Percentiles rank a stretch among this genome's conserved stretches.
Evolutionary conservation across 2,797 vertebrate species (phyloP).

Genomic region (Fistularia tabacaria): DNA sequence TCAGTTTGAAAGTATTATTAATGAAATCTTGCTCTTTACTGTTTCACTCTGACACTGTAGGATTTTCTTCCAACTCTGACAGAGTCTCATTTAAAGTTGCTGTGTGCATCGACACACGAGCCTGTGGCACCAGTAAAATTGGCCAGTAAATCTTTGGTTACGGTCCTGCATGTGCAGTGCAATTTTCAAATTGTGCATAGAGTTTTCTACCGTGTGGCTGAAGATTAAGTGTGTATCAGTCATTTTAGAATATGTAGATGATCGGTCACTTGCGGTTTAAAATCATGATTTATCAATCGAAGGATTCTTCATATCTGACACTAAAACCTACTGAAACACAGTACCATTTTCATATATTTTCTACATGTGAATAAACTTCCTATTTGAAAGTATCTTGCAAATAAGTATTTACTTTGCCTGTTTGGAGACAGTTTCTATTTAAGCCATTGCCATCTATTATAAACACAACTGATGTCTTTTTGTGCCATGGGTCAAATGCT

Average conservation of each 20-base stretch:
- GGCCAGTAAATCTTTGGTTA: constrained; percentile 44
- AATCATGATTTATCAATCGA: too few relatives aligned
- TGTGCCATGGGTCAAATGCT: constrained; percentile 12
- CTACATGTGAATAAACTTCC: too few relatives aligned
- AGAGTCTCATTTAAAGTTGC: constrained; percentile 44
- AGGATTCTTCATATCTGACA: too few relatives aligned
- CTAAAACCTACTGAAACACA: too few relatives aligned
- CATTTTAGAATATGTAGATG: too few relatives aligned
- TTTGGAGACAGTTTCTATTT: constrained; percentile 16
- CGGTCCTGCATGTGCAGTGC: constrained; percentile 8
- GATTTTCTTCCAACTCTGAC: constrained; percentile 46
- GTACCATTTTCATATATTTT: too few relatives aligned
- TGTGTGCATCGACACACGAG: constrained; percentile 28
- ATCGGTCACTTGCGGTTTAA: too few relatives aligned
- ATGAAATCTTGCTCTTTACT: constrained; percentile 66
- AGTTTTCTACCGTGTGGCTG: too few relatives aligned
- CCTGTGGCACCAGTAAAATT: constrained; percentile 7
- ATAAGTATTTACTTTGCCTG: constrained; percentile 12
- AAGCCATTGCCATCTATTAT: constrained; percentile 13
- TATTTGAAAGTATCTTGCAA: constrained; percentile 37
- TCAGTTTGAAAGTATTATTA: constrained; percentile 71
- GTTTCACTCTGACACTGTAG: constrained; percentile 57
- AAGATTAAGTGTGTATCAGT: too few relatives aligned
- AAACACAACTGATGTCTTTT: constrained; percentile 13
- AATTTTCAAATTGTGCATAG: too few relatives aligned